Percentiles rank a stretch among this genome's conserved stretches.
Evolutionary conservation across 2,888 invertebrate genomes (phyloP).

Genomic region (Tenthredo distinguenda): DNA sequence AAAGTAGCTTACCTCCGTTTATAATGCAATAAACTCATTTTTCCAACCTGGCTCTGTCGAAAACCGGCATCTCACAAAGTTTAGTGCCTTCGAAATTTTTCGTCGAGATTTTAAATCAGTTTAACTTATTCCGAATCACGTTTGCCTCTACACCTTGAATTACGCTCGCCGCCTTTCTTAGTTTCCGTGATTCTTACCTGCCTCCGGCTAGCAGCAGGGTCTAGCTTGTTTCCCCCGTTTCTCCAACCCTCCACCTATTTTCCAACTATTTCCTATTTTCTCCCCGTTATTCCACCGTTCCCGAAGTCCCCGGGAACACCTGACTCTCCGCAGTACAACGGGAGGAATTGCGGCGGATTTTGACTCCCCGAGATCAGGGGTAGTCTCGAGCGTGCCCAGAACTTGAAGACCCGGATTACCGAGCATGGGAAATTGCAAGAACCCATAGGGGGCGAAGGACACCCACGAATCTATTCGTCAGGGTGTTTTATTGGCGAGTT

Average conservation of each 20-base stretch:
- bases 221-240: background rate
- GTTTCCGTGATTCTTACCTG: background rate
- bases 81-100: background rate
- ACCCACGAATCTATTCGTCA: constrained; percentile 31
- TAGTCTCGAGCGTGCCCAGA: constrained; percentile 13
- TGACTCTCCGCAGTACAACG: background rate
- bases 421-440: constrained; percentile 28
- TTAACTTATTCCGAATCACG: constrained; percentile 74
- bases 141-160: background rate
- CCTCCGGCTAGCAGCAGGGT: background rate
- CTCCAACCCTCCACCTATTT: background rate
- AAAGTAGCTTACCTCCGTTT: constrained; percentile 34
- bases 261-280: background rate
- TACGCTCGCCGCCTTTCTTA: background rate
- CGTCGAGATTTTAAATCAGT: constrained; percentile 64
- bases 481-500: constrained; percentile 13
- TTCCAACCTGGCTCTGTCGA: background rate
- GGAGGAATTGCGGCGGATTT: background rate
- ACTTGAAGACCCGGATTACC: constrained; percentile 33
- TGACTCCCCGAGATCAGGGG: constrained; percentile 7
- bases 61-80: background rate
- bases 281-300: background rate
- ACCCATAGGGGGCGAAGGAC: constrained; percentile 8
- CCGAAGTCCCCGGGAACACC: background rate
- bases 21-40: constrained; percentile 21